Conservation (phyloP, 1,140 invertebrate species). For the Drosophila truncata region DNA sequence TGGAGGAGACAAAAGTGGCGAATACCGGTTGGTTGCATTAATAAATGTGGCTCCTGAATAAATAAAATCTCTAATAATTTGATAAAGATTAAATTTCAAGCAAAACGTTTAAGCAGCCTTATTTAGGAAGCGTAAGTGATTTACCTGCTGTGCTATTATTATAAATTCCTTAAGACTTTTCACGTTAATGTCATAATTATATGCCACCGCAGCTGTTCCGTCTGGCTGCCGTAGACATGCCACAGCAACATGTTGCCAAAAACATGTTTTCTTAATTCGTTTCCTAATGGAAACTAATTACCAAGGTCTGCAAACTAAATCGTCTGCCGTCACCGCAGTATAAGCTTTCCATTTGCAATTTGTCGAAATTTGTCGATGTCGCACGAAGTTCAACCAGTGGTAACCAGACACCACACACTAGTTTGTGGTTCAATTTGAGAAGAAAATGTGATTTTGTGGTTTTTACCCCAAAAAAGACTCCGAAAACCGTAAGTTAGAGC, state of each 20-base stretch:
- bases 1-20: slow-evolving; percentile 21
- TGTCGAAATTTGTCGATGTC: slow-evolving; percentile 26
- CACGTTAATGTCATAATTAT: slow-evolving; percentile 12
- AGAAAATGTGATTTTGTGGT: slow-evolving; percentile 21
- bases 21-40: not conserved
- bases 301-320: slow-evolving; percentile 12
- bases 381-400: not conserved
- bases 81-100: not conserved
- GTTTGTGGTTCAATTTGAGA: slow-evolving; percentile 14
- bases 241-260: slow-evolving; percentile 5
- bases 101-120: not conserved
- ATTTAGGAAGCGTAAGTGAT: not conserved
- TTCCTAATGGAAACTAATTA: slow-evolving; percentile 35
- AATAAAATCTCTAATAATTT: not conserved
- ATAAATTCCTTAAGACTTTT: not conserved
- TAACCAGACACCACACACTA: slow-evolving; percentile 1
- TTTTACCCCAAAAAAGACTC: not conserved
- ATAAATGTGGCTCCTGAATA: not conserved
- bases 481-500: not conserved
- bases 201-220: not conserved
- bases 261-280: slow-evolving; percentile 10
- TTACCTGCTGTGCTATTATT: not conserved
- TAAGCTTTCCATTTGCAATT: slow-evolving; percentile 16
- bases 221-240: not conserved
- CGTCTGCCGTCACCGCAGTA: slow-evolving; percentile 18